Percentiles rank a stretch among this genome's conserved stretches.
Evolutionary conservation across 2,113 vertebrate species (phyloP).

Genomic region (Calidris pygmaea): DNA sequence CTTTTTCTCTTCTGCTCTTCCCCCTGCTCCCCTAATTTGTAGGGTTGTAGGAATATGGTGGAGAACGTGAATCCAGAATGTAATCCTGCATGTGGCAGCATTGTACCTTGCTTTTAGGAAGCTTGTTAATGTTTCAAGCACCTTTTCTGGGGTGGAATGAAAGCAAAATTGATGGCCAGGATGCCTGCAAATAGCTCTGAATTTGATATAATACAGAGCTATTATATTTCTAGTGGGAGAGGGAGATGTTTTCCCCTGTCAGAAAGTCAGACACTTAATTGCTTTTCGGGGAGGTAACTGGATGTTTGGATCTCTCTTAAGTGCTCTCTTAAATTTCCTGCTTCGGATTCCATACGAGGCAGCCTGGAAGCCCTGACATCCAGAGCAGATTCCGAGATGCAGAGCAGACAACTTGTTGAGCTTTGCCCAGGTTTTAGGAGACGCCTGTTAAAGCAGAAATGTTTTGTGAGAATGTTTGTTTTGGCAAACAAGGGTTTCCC

Average conservation of each 20-base stretch:
- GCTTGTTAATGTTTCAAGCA: background rate
- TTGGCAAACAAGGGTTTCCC: background rate
- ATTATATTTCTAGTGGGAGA: background rate
- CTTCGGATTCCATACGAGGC: background rate
- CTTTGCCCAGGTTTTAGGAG: background rate
- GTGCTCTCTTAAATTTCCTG: background rate
- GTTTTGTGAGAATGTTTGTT: background rate
- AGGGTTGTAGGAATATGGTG: background rate
- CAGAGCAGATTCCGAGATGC: background rate
- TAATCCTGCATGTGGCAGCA: conserved; percentile 1
- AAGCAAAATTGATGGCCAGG: background rate
- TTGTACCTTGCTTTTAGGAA: background rate
- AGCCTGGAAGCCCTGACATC: background rate
- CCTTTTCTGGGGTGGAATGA: background rate
- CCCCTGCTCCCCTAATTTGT: background rate
- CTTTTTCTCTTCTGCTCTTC: background rate
- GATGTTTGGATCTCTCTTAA: background rate
- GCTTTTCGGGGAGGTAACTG: background rate
- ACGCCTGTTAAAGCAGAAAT: background rate
- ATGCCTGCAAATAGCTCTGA: background rate
- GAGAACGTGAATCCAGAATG: background rate
- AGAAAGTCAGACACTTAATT: background rate
- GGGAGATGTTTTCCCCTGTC: background rate
- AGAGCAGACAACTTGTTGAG: background rate
- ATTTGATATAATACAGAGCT: background rate